Evolutionary conservation across 2,888 invertebrate genomes (phyloP).

Genomic region (Lymantria dispar): DNA sequence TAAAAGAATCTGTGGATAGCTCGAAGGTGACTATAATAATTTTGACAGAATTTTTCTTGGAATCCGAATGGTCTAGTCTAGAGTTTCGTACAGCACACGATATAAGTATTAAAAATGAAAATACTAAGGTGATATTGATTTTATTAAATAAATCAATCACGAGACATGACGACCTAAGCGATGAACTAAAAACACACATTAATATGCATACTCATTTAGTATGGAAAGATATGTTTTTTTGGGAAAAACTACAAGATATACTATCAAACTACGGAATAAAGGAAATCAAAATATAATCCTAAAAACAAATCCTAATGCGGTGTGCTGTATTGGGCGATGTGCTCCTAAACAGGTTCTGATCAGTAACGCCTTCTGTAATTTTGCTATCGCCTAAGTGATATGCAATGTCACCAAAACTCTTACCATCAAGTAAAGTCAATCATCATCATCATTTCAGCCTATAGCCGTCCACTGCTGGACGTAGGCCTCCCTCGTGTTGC

Average conservation of each 20-base stretch:
- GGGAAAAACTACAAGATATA: neutral
- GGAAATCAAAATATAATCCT: neutral
- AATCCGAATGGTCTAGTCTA: neutral
- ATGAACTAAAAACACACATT: neutral
- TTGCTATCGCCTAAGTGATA: no score
- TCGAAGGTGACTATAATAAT: neutral
- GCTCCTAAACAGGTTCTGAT: no score
- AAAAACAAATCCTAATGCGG: no score
- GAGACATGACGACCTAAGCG: neutral
- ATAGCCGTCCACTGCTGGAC: no score
- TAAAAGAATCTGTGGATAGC: neutral
- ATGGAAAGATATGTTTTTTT: neutral
- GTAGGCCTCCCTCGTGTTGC: no score
- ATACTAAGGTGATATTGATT: neutral
- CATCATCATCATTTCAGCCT: no score
- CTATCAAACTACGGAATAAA: neutral
- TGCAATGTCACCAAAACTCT: no score
- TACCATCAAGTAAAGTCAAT: no score
- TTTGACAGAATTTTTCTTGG: neutral
- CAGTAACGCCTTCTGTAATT: no score
- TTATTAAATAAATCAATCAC: neutral
- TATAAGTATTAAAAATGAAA: neutral
- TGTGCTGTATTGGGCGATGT: no score
- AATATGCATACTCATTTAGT: neutral
- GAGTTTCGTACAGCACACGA: neutral